phyloP scores from a whole-genome alignment of 2,797 vertebrate species.

The Chloroceryle inda region DNA sequence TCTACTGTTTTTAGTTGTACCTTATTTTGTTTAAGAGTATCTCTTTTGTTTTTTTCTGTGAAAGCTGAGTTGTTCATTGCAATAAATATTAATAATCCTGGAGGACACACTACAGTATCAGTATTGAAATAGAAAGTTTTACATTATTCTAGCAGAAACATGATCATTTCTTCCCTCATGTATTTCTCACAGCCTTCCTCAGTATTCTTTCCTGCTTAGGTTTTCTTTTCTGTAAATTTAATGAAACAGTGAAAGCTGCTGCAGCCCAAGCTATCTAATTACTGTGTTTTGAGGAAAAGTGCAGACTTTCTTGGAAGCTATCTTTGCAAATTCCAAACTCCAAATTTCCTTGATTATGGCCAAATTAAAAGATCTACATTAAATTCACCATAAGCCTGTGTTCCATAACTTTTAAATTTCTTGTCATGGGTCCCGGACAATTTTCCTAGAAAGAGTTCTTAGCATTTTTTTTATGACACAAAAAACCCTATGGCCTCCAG shows the following conservation, averaged over 20 bases:
- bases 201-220: neutral
- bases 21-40: neutral
- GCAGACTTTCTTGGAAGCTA: neutral
- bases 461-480: neutral
- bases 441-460: conserved; percentile 1
- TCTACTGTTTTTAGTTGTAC: neutral
- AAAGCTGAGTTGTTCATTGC: neutral
- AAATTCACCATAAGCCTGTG: neutral
- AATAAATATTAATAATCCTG: neutral
- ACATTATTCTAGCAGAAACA: neutral
- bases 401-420: neutral
- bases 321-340: neutral
- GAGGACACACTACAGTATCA: neutral
- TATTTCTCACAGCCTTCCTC: neutral
- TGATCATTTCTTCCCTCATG: neutral
- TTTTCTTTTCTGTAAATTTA: neutral
- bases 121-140: neutral
- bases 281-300: neutral
- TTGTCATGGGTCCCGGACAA: neutral
- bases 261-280: neutral
- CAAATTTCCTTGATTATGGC: neutral
- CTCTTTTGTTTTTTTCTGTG: neutral
- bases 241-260: neutral
- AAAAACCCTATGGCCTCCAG: neutral
- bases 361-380: neutral